Base-by-base conservation (phyloP, 2,797 vertebrate genomes). In the Hypotaenidia okinawae region DNA sequence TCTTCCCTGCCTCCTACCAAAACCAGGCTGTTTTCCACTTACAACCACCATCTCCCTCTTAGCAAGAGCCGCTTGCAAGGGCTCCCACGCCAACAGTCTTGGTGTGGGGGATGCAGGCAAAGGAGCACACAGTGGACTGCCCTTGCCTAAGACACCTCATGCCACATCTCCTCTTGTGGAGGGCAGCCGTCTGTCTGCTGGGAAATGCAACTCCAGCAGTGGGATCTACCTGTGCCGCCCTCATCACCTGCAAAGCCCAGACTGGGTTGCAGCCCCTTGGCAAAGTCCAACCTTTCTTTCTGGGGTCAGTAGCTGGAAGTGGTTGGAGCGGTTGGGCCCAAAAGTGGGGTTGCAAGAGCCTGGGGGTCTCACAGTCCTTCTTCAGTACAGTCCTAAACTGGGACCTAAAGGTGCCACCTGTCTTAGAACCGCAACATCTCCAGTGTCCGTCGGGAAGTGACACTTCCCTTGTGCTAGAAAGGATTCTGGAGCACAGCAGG, bases 1-100 rank as follows among this genome's bases (percentile, higher is more conserved):
- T 85, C 88, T 90, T 94, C 85, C 66, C 83, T 87, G 87, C 84
- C 84, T 91, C 73, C 54, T 66, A 77, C 67, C 43, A n/a, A 91
- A 64, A 73, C 68, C 15, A 18, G 30, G 25, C 37, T 66, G 3
- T 66, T 89, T 95, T 88, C 67, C 2, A 45, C 43, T 45, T 45
- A 21, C 33, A 81, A 59, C 68, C 23, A 35, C 3, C 17, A 14
- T 49, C 55, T 84, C 51, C 51, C 54, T 87, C 47, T 84, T 43
- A 62, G 83, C 18, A 21, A 86, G 75, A n/a, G 18, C 32, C 22
- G 16, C 37, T 69, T 6, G 28, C 1, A 2, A 80, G 17, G 21
- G 54, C 58, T 72, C 32, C 45, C 1, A 2, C 2, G 4, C 24
- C 72, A 62, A 5, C 28, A 4, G 3, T 52, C 41, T 24, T 15